Percentiles rank a stretch among this genome's conserved stretches.
Evolutionary conservation across 2,888 invertebrate genomes (phyloP).

Genomic region (Atrina japonica): DNA sequence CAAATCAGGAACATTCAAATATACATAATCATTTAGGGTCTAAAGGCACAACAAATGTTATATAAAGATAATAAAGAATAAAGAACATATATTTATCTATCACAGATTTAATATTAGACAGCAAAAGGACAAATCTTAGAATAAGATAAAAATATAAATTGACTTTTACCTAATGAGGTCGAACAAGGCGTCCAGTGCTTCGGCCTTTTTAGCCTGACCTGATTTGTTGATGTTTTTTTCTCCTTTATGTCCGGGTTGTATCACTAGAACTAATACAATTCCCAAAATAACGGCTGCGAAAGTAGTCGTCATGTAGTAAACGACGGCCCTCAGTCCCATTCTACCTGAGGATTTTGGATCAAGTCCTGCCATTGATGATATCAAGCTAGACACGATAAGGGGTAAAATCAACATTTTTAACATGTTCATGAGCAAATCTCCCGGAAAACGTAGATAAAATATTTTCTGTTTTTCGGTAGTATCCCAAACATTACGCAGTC

Average conservation of each 20-base stretch:
- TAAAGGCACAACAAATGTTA: too few relatives aligned
- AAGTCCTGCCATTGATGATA: constrained; percentile 89
- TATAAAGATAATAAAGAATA: too few relatives aligned
- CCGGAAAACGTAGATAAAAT: constrained; percentile 85
- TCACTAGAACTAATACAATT: constrained; percentile 93
- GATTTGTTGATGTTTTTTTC: constrained; percentile 43
- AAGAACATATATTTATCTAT: not conserved
- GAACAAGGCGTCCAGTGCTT: constrained; percentile 63
- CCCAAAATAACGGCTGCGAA: constrained; percentile 93
- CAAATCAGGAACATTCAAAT: not conserved
- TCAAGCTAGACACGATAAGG: constrained; percentile 85
- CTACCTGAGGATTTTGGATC: constrained; percentile 91
- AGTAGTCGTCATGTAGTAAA: constrained; percentile 95
- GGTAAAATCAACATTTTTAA: constrained; percentile 87
- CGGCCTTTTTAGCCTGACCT: constrained; percentile 53
- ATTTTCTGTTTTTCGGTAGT: constrained; percentile 85
- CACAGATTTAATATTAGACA: not conserved
- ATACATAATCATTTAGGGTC: too few relatives aligned
- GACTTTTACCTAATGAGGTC: constrained; percentile 68
- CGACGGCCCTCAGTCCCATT: constrained; percentile 92
- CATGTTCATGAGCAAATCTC: constrained; percentile 86
- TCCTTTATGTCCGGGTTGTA: constrained; percentile 86
- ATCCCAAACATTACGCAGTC: constrained; percentile 81
- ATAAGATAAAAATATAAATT: not conserved
- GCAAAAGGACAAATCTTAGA: not conserved